A percentile compares a stretch with the other conserved stretches of the same genome.
phyloP scores from a whole-genome alignment of 1,140 invertebrate genomes.

The Macrostomum lignano region DNA sequence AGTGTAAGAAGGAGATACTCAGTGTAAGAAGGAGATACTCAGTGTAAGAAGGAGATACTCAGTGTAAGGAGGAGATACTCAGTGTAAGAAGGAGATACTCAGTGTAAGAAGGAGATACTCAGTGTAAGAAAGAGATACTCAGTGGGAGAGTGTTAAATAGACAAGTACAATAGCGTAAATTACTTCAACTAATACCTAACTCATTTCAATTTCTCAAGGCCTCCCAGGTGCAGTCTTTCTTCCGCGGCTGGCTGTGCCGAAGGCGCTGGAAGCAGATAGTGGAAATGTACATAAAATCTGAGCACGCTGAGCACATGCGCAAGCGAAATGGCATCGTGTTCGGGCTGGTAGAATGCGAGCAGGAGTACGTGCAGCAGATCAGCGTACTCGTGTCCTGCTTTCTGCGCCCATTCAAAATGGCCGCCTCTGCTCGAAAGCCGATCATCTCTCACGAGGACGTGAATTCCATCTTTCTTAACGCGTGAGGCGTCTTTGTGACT shows the following conservation, averaged over 20 bases:
- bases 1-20: no score
- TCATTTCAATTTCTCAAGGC: conserved; percentile 1
- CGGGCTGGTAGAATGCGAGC: conserved; percentile 46
- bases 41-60: no score
- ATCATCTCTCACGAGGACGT: conserved; percentile 73
- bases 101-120: neutral
- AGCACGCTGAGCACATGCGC: conserved; percentile 68
- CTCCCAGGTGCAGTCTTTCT: conserved; percentile 50
- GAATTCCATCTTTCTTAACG: conserved; percentile 74
- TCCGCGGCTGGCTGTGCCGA: conserved; percentile 64
- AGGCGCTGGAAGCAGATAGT: conserved; percentile 76
- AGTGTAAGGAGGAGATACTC: no score
- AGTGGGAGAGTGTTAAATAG: no score
- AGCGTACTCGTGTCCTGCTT: conserved; percentile 68
- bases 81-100: no score
- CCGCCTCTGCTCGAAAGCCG: conserved; percentile 60
- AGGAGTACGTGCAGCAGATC: conserved; percentile 62
- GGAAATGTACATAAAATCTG: conserved; percentile 71
- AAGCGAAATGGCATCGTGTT: conserved; percentile 72
- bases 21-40: no score
- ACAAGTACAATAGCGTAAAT: no score
- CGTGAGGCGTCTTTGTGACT: conserved; percentile 15
- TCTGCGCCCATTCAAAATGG: conserved; percentile 63
- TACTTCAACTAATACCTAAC: no score
- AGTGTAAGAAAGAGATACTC: no score